phyloP scores from a whole-genome alignment of 1,140 invertebrate species.

The Brachionus sp. region DNA sequence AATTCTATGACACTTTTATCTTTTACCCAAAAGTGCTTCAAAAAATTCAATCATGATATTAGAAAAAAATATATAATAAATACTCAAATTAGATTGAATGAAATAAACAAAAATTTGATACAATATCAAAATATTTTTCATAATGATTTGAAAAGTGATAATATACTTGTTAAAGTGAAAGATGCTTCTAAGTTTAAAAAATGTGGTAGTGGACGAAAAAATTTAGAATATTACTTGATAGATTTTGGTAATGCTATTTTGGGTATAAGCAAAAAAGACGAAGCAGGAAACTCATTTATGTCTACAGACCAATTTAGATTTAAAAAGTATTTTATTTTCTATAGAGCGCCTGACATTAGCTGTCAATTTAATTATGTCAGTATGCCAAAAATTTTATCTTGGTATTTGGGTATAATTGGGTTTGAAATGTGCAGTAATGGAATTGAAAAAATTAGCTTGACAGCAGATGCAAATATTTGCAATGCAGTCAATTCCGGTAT shows the following conservation, averaged over 20 bases:
- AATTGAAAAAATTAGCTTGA: not conserved
- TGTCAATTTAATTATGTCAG: not conserved
- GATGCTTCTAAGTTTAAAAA: not conserved
- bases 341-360: conserved; percentile 16
- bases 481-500: not conserved
- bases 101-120: conserved; percentile 20
- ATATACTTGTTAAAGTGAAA: not conserved
- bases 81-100: not conserved
- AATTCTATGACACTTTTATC: conserved; percentile 20
- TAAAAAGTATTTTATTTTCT: conserved; percentile 18
- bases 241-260: conserved; percentile 34
- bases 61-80: conserved; percentile 16
- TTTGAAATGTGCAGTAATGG: conserved; percentile 40
- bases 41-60: conserved; percentile 1
- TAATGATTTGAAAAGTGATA: conserved; percentile 42
- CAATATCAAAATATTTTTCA: conserved; percentile 13
- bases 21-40: conserved; percentile 24
- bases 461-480: not conserved
- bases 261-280: not conserved
- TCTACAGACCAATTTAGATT: not conserved
- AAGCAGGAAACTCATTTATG: not conserved
- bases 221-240: conserved; percentile 7
- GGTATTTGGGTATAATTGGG: conserved; percentile 26
- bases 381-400: not conserved
- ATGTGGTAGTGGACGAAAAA: not conserved